Conservation (phyloP, 2,113 vertebrate genomes). For the Pachypanchax playfairii region DNA sequence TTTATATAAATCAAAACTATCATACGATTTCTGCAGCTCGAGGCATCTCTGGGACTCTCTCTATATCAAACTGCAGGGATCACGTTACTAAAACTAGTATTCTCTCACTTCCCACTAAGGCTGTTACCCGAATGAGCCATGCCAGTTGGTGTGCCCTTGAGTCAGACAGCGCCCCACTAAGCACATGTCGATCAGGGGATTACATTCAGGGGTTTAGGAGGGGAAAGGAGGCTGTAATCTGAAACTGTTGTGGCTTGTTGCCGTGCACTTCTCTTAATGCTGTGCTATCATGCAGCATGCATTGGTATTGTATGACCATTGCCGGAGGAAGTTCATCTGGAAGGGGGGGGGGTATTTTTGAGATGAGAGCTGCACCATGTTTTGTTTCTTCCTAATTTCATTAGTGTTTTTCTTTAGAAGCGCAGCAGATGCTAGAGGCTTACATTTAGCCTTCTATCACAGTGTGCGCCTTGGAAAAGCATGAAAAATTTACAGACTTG, state of each 20-base stretch:
- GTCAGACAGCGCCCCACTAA: conserved; percentile 72
- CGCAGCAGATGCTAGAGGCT: conserved; percentile 38
- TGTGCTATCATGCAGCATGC: conserved; percentile 61
- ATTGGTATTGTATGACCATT: conserved; percentile 65
- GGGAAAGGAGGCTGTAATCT: conserved; percentile 74
- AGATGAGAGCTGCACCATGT: conserved; percentile 49
- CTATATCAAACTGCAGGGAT: conserved; percentile 57
- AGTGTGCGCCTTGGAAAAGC: conserved; percentile 13
- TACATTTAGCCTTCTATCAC: conserved; percentile 13
- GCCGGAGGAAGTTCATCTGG: conserved; percentile 64
- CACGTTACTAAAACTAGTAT: conserved; percentile 67
- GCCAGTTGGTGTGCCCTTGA: conserved; percentile 79
- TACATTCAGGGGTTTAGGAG: conserved; percentile 73
- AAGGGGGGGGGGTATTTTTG: conserved; percentile 62
- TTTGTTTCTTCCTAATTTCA: conserved; percentile 49
- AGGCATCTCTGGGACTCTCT: conserved; percentile 52
- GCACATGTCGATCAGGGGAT: conserved; percentile 75
- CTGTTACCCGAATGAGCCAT: conserved; percentile 53
- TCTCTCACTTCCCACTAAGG: conserved; percentile 70
- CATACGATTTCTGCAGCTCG: conserved; percentile 55
- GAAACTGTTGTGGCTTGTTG: conserved; percentile 81
- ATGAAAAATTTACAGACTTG: conserved; percentile 12
- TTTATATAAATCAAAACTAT: conserved; percentile 73
- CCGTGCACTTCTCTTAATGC: conserved; percentile 73
- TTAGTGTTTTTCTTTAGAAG: conserved; percentile 27